Evolutionary conservation across 2,113 vertebrate species (phyloP).

Genomic region (Smithornis capensis): DNA sequence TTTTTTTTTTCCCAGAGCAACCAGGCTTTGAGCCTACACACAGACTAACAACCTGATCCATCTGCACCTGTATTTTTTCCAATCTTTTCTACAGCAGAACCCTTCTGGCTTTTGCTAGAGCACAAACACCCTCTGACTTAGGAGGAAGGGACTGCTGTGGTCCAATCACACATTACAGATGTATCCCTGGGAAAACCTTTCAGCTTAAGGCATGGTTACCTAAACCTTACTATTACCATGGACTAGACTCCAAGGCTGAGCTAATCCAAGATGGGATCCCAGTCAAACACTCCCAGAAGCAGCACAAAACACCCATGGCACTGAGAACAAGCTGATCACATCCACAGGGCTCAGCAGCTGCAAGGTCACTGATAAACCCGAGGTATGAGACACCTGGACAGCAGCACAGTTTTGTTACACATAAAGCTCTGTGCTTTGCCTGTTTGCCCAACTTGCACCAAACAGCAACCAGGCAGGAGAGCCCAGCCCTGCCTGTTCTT

Average conservation of each 20-base stretch:
- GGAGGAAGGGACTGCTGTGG: background rate
- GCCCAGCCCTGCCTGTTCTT: background rate
- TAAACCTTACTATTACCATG: fast-evolving
- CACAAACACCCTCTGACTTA: background rate
- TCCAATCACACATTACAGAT: fast-evolving
- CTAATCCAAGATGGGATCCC: background rate
- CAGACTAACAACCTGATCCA: background rate
- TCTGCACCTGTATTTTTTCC: fast-evolving
- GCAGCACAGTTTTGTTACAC: fast-evolving
- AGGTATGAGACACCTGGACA: fast-evolving
- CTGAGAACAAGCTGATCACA: background rate
- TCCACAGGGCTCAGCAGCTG: background rate
- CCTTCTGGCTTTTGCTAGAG: background rate
- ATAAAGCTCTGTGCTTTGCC: fast-evolving
- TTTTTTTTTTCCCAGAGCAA: background rate
- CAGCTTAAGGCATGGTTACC: background rate
- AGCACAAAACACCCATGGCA: fast-evolving
- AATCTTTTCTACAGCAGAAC: fast-evolving
- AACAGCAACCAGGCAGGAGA: background rate
- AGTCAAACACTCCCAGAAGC: background rate
- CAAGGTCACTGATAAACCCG: background rate
- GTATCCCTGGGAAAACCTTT: fast-evolving
- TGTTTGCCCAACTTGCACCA: background rate
- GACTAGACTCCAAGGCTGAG: background rate
- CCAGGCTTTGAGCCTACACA: background rate